These are phyloP conservation scores for Cheirogaleus medius DNA, from an alignment of 2,113 vertebrate genomes.

Conservation along the genomic window DNA sequence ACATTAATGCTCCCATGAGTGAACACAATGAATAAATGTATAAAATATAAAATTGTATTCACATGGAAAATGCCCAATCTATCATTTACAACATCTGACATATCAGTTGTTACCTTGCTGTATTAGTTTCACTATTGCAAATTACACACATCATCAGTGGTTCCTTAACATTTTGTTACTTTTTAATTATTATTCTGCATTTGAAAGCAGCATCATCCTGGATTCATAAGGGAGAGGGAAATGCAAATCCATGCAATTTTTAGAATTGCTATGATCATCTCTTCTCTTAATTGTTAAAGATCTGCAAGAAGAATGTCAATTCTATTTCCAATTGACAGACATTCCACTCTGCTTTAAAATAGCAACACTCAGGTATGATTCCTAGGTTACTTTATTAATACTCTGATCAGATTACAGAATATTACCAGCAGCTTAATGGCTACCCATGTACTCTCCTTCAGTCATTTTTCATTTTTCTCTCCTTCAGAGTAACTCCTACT, in stretches of 20 bases:
- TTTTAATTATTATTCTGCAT: conserved; percentile 35
- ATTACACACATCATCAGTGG: conserved; percentile 39
- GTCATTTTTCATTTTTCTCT: background rate
- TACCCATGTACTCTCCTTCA: background rate
- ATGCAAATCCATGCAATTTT: background rate
- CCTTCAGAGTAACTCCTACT: background rate
- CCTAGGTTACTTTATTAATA: background rate
- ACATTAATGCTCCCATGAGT: background rate
- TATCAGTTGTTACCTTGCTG: background rate
- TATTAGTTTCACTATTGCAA: conserved; percentile 45
- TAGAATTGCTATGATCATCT: conserved; percentile 52
- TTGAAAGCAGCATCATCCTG: conserved; percentile 40
- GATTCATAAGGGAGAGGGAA: background rate
- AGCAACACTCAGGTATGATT: background rate
- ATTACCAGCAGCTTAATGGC: background rate
- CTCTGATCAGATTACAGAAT: background rate
- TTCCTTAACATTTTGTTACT: conserved; percentile 20
- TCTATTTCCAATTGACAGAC: background rate
- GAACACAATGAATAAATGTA: background rate
- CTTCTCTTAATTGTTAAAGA: conserved; percentile 40
- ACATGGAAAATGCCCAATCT: background rate
- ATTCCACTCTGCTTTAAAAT: background rate
- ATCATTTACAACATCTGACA: conserved; percentile 45
- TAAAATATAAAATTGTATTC: background rate
- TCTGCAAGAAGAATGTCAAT: conserved; percentile 12